Evolutionary conservation across 2,888 invertebrate species (phyloP).

Genomic region (Sarcophaga carnaria): DNA sequence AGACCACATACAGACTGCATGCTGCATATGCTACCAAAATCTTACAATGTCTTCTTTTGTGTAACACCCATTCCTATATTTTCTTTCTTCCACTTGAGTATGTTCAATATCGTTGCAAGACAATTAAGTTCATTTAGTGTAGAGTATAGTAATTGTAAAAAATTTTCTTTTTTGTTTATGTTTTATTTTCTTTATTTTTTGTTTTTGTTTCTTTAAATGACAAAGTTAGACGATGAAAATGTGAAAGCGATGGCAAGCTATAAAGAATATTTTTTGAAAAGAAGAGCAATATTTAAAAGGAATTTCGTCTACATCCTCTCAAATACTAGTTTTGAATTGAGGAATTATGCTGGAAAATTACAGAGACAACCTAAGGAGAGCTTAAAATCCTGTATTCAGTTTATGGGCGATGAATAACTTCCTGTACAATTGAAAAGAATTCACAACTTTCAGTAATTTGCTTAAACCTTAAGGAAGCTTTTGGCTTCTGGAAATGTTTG

Average conservation of each 20-base stretch:
- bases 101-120: neutral
- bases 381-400: too few species aligned
- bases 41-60: neutral
- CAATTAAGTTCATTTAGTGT: conserved; percentile 27
- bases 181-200: neutral
- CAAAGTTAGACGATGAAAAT: neutral
- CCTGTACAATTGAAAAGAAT: too few species aligned
- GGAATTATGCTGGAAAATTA: too few species aligned
- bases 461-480: too few species aligned
- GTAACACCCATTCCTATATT: neutral
- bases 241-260: neutral
- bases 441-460: too few species aligned
- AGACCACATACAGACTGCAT: conserved; percentile 1
- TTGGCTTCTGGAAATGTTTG: too few species aligned
- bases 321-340: too few species aligned
- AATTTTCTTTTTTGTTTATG: neutral
- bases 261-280: too few species aligned
- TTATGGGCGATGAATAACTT: too few species aligned
- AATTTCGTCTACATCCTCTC: too few species aligned
- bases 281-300: too few species aligned
- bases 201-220: neutral
- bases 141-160: conserved; percentile 2
- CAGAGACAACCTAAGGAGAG: too few species aligned
- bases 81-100: neutral
- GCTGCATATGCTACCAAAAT: conserved; percentile 18